Evolutionary conservation across 1,140 invertebrate genomes (phyloP).

Genomic region (Plutomurus gul): DNA sequence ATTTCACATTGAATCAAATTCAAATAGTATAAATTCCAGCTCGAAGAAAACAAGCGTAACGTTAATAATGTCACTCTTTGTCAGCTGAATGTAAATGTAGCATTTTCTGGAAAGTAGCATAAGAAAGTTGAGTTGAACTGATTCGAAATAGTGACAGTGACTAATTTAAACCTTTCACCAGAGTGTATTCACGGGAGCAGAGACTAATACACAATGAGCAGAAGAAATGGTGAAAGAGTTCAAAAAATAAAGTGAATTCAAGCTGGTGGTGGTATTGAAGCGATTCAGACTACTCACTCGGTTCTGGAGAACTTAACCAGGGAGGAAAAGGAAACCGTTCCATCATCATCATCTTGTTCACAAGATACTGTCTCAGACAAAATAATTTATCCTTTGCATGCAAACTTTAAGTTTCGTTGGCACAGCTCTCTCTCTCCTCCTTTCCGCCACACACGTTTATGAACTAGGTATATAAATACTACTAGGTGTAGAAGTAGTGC

Average conservation of each 20-base stretch:
- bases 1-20: not conserved
- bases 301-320: not conserved
- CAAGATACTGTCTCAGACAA: slow-evolving; percentile 28
- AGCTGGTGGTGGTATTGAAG: not conserved
- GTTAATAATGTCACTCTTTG: not conserved
- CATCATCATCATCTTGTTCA: slow-evolving; percentile 29
- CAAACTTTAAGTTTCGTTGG: slow-evolving; percentile 27
- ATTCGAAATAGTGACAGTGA: slow-evolving; percentile 1
- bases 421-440: slow-evolving; percentile 6
- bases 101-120: not conserved
- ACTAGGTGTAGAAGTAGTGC: not conserved
- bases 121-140: slow-evolving; percentile 9
- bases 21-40: not conserved
- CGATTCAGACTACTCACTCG: not conserved
- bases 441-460: not conserved
- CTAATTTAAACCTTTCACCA: slow-evolving; percentile 22
- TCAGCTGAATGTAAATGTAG: not conserved
- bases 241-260: slow-evolving; percentile 26
- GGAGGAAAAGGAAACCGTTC: slow-evolving; percentile 16
- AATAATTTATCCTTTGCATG: slow-evolving; percentile 28
- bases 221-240: slow-evolving; percentile 13
- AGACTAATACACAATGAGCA: not conserved
- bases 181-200: not conserved
- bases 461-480: not conserved
- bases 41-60: not conserved